Conservation (phyloP, 2,888 invertebrate genomes). For the Megamerina dolium region DNA sequence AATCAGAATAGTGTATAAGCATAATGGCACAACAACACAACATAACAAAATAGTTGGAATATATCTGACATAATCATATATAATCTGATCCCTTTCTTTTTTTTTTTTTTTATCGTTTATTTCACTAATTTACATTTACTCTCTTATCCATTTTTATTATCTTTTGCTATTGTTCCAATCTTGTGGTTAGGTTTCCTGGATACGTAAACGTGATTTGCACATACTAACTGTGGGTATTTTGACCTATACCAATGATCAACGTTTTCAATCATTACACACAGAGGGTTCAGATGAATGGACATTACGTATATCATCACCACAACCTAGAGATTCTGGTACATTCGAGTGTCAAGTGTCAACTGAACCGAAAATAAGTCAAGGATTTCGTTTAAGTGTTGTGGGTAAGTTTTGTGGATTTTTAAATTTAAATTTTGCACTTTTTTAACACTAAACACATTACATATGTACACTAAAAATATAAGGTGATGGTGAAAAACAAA, state of each 20-base stretch:
- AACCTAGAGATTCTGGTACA: slow-evolving; percentile 60
- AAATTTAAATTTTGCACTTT: no score
- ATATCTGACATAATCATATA: no score
- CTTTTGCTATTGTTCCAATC: neutral
- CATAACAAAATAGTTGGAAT: no score
- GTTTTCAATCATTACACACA: slow-evolving; percentile 63
- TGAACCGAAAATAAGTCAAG: slow-evolving; percentile 69
- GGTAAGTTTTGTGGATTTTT: slow-evolving; percentile 60
- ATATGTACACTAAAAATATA: no score
- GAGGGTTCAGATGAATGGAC: slow-evolving; percentile 69
- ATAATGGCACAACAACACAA: no score
- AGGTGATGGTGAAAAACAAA: no score
- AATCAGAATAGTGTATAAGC: no score
- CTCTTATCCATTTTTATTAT: slow-evolving; percentile 12
- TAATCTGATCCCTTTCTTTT: no score
- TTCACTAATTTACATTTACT: no score
- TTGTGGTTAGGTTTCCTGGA: slow-evolving; percentile 69
- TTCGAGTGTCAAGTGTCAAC: slow-evolving; percentile 73
- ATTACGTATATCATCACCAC: slow-evolving; percentile 61
- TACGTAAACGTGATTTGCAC: slow-evolving; percentile 73
- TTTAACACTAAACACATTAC: no score
- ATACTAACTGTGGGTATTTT: slow-evolving; percentile 65
- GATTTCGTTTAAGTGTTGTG: slow-evolving; percentile 63
- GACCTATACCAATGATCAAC: slow-evolving; percentile 66
- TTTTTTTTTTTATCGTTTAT: no score